Base-by-base conservation (phyloP, 1,140 invertebrate species). In the Psix sp. region DNA sequence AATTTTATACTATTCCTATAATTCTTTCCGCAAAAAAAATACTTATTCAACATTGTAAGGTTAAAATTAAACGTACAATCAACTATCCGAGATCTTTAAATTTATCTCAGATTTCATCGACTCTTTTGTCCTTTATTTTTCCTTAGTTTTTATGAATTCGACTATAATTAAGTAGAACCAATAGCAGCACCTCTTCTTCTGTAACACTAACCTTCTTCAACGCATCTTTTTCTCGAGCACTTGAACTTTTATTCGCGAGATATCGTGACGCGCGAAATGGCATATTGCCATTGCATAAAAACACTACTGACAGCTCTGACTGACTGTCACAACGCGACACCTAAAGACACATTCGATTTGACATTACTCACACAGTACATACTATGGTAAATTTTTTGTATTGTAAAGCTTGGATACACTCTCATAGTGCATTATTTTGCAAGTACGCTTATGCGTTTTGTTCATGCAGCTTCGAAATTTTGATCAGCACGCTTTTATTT, bases 241-340 rank as follows among this genome's bases (percentile, higher is more conserved):
- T 63, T 72, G 59, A 63, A 65, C 59, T 59, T 73, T 73, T 73
- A 60, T 72, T 65, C 17, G 40, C 48, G 16, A 59, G 48, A 51
- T 54, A 38, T 46, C 9, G 17, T 43, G 45, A 60, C 46, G 40
- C n/a, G 26, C 14, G 13, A 66, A 60, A 68, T 73, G 54, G 70
- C 60, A 68, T 48, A 54, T 45, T 70, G 59, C 70, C 65, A 73
- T 52, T 29, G 40, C 21, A 52, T 52, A 46, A 54, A 60, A 63
- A 51, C 63, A 51, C 29, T 42, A 60, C 3, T 45, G 49, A 43
- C 43, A 67, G 18, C 11, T 1, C 16, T 31, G 26, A 65, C 57
- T n/a, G n/a, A 60, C 39, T 49, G 63, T 74, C 63, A 68, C 72
- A 68, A 52, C 51, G 16, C 68, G 72, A 74, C 65, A 62, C 48